These are phyloP conservation scores for Serilophus lunatus DNA, from an alignment of 2,113 vertebrate genomes.

Conservation along the genomic window DNA sequence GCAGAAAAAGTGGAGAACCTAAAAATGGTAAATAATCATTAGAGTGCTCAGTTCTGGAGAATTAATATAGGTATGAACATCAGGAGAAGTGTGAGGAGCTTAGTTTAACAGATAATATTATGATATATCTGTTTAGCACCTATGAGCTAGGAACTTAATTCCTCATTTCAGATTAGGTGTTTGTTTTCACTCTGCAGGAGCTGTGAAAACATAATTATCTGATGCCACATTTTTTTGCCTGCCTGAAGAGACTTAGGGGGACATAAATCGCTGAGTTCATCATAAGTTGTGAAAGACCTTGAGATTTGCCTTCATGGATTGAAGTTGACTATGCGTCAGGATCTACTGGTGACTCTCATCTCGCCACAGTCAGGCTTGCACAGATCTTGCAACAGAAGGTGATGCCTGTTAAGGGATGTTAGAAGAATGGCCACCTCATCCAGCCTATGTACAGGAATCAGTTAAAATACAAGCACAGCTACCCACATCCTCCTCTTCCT, in stretches of 20 bases:
- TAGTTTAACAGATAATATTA: background rate
- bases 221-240: background rate
- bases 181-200: background rate
- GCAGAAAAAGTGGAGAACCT: background rate
- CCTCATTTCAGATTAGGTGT: background rate
- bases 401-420: too few species aligned
- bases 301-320: background rate
- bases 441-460: accelerated
- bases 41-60: background rate
- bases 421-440: background rate
- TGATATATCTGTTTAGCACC: background rate
- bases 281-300: background rate
- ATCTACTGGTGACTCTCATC: accelerated
- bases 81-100: background rate
- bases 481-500: too few species aligned
- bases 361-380: accelerated
- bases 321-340: background rate
- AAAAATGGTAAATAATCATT: background rate
- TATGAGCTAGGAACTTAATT: background rate
- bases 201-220: background rate
- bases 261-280: accelerated
- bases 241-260: background rate
- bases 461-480: background rate
- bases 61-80: background rate
- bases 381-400: background rate